Base-by-base conservation (phyloP, 2,888 invertebrate genomes). In the Arrhopalites spinosus region DNA sequence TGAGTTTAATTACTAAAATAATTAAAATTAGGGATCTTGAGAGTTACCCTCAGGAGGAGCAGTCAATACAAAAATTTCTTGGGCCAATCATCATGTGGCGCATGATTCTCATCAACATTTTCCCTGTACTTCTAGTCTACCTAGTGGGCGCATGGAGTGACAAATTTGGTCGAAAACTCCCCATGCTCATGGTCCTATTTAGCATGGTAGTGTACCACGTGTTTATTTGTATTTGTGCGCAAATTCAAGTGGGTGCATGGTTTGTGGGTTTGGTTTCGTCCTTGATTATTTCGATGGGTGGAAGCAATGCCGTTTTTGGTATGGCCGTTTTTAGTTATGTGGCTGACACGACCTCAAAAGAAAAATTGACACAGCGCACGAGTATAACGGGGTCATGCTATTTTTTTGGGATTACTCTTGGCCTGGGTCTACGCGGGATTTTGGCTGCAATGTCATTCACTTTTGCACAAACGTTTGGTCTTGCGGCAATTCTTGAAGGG, bases 291-390 rank as follows among this genome's bases (percentile, higher is more conserved):
- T 77, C 72, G 1, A 63, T 76, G 64, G 61, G 73, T 5, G 82
- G 82, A 72, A 80, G 79, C 53, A 77, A 78, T 59, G 80, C 82
- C 17, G 78, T 78, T 66, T 81, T 81, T 64, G 91, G 94, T 83
- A 93, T 94, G 93, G 93, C 93, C 25, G 91, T 94, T 80, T 93
- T 95, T 86, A 93, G 93, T 86, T 95, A 95, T 84, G 88, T 95
- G 66, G 90, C 94, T 0, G 94, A 95, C 83, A 88, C 94, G 23
- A 90, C 93, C 0, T 88, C 90, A 0, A 82, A 89, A 0, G 86
- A 89, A 77, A 89, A 90, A 81, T 88, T 95, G 76, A 95, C 95
- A 0, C 84, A 93, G 25, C 87, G 95, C 77, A 91, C 95, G 2
- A 92, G 93, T 0, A 90, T 96, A 69, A 85, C 95, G 73, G 95